Percentiles rank a stretch among this genome's conserved stretches.
Evolutionary conservation across 1,140 invertebrate species (phyloP).

Genomic region (Coelopa frigida): DNA sequence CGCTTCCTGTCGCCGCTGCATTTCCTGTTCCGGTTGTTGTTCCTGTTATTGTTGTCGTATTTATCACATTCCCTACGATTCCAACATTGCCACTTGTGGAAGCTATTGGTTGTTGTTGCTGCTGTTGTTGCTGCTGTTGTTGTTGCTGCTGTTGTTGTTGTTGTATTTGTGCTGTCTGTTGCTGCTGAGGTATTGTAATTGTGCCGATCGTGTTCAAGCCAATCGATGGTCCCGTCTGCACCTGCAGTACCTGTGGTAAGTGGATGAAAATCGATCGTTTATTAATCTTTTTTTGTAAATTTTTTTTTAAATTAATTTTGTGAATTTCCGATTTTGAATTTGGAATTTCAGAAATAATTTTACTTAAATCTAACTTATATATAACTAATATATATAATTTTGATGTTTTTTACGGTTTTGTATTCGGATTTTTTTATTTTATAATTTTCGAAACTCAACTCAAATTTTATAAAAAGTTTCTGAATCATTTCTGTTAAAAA

Average conservation of each 20-base stretch:
- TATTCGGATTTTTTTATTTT: too few relatives aligned
- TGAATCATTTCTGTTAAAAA: too few relatives aligned
- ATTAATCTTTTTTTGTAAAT: background rate
- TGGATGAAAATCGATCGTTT: too few relatives aligned
- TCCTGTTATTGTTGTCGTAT: constrained; percentile 27
- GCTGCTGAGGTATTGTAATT: constrained; percentile 37
- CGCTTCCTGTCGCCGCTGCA: background rate
- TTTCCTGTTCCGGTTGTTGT: constrained; percentile 16
- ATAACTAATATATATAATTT: too few relatives aligned
- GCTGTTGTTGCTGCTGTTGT: constrained; percentile 26
- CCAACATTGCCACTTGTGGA: background rate
- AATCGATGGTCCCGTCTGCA: constrained; percentile 41
- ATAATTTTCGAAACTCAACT: too few relatives aligned
- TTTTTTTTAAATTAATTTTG: too few relatives aligned
- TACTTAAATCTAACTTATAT: too few relatives aligned
- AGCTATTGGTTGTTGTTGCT: constrained; percentile 13
- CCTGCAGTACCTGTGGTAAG: constrained; percentile 29
- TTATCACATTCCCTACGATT: too few relatives aligned
- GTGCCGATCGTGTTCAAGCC: constrained; percentile 41
- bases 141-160: constrained; percentile 25
- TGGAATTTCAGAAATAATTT: too few relatives aligned
- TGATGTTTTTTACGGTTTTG: too few relatives aligned
- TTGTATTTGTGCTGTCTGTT: constrained; percentile 21
- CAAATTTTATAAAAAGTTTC: too few relatives aligned
- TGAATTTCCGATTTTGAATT: too few relatives aligned